Evolutionary conservation across 1,140 invertebrate species (phyloP).

Genomic region (Hyles euphorbiae): DNA sequence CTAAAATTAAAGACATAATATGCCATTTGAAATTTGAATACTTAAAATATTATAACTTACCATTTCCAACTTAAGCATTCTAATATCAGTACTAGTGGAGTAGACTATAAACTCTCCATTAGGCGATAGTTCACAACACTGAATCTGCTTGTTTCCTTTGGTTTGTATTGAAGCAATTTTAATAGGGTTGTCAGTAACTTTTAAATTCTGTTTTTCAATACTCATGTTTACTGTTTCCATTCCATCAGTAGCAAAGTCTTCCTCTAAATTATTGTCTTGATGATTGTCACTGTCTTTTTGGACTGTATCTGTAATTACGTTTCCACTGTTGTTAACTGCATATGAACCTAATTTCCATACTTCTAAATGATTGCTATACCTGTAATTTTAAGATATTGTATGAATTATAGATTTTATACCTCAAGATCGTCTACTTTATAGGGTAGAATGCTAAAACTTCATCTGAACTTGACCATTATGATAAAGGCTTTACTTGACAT

Average conservation of each 20-base stretch:
- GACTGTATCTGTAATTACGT: slow-evolving; percentile 34
- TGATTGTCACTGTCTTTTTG: slow-evolving; percentile 23
- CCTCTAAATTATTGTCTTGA: slow-evolving; percentile 36
- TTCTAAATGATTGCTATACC: slow-evolving; percentile 81
- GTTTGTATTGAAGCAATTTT: slow-evolving; percentile 80
- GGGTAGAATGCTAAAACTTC: no score
- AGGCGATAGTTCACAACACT: slow-evolving; percentile 81
- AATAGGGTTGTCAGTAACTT: slow-evolving; percentile 76
- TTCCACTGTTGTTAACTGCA: slow-evolving; percentile 42
- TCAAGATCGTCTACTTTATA: no score
- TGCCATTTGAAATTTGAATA: no score
- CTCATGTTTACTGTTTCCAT: slow-evolving; percentile 27
- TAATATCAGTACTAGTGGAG: slow-evolving; percentile 80
- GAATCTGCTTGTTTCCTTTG: slow-evolving; percentile 78
- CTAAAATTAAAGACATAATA: no score
- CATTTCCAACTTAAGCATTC: slow-evolving; percentile 81
- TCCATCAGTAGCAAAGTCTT: slow-evolving; percentile 37
- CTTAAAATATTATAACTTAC: slow-evolving; percentile 38
- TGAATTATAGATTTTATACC: no score
- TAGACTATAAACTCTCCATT: slow-evolving; percentile 84
- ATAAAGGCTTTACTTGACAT: no score
- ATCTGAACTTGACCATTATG: no score
- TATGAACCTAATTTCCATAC: slow-evolving; percentile 79
- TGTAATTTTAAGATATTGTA: slow-evolving; percentile 19
- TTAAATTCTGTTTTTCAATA: slow-evolving; percentile 40